phyloP scores from a whole-genome alignment of 2,888 invertebrate species.

The Zygaena filipendulae region DNA sequence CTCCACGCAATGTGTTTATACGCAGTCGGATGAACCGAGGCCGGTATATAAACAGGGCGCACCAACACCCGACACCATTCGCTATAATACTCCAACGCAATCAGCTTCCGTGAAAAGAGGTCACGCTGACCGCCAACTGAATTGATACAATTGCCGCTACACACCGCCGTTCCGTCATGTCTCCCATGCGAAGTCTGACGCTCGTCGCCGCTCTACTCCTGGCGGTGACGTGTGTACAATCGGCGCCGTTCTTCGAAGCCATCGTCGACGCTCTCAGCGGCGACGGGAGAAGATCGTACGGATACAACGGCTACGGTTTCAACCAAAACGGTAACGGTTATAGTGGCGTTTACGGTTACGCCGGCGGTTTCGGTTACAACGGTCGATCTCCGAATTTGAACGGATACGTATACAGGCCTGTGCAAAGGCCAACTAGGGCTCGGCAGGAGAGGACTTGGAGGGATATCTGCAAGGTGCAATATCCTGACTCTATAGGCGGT shows the following conservation, averaged over 20 bases:
- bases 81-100: slow-evolving; percentile 51
- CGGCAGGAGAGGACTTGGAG: slow-evolving; percentile 70
- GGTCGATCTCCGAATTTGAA: slow-evolving; percentile 19
- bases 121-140: slow-evolving; percentile 50
- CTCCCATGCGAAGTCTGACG: slow-evolving; percentile 27
- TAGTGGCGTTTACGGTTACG: slow-evolving; percentile 30
- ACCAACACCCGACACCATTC: slow-evolving; percentile 59
- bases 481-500: slow-evolving; percentile 59
- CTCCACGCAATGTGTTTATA: slow-evolving; percentile 35
- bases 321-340: too few species aligned
- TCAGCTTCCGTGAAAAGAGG: slow-evolving; percentile 54
- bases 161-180: slow-evolving; percentile 55
- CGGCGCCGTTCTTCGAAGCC: slow-evolving; percentile 56
- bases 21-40: slow-evolving; percentile 61
- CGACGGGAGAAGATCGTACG: slow-evolving; percentile 44
- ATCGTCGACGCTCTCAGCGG: slow-evolving; percentile 55
- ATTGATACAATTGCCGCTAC: slow-evolving; percentile 51
- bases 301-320: slow-evolving; percentile 35
- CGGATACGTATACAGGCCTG: slow-evolving; percentile 26
- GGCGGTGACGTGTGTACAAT: slow-evolving; percentile 28
- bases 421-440: slow-evolving; percentile 28
- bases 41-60: slow-evolving; percentile 58
- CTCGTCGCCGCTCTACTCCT: slow-evolving; percentile 28
- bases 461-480: slow-evolving; percentile 76
- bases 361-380: slow-evolving; percentile 26